phyloP scores from a whole-genome alignment of 2,113 vertebrate species.

The Hippocampus guttulatus region DNA sequence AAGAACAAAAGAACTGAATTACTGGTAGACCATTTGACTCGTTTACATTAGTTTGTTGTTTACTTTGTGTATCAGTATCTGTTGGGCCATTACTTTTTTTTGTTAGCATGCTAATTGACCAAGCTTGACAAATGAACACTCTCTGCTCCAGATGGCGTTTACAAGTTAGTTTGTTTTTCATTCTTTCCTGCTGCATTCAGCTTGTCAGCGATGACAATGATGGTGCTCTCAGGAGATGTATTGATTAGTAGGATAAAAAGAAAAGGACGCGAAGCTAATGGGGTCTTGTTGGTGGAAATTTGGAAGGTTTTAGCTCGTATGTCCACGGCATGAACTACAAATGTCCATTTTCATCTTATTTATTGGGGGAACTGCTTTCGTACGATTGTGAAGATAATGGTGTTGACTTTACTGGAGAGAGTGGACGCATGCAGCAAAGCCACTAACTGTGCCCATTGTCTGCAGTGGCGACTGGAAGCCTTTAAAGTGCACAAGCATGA shows the following conservation, averaged over 20 bases:
- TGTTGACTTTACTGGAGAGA: background rate
- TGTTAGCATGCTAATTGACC: background rate
- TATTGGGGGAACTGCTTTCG: background rate
- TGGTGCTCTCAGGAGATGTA: conserved; percentile 1
- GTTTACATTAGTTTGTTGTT: no score
- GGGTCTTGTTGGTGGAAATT: conserved; percentile 20
- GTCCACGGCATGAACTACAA: background rate
- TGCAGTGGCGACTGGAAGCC: background rate
- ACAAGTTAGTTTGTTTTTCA: conserved; percentile 26
- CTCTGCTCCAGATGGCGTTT: conserved; percentile 21
- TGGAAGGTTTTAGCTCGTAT: conserved; percentile 2
- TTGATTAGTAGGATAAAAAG: conserved; percentile 23
- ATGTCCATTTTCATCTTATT: background rate
- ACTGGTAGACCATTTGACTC: no score
- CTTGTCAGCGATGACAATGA: background rate
- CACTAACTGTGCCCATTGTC: background rate
- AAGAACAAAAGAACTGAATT: no score
- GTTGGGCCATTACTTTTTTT: no score
- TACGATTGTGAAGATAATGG: background rate
- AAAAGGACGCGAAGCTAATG: conserved; percentile 10
- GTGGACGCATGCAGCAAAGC: background rate
- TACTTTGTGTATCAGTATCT: no score
- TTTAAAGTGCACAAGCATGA: background rate
- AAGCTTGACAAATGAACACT: conserved; percentile 24
- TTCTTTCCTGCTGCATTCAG: conserved; percentile 19